Conservation (phyloP, 2,888 invertebrate species). For the Eupithecia subumbrata region DNA sequence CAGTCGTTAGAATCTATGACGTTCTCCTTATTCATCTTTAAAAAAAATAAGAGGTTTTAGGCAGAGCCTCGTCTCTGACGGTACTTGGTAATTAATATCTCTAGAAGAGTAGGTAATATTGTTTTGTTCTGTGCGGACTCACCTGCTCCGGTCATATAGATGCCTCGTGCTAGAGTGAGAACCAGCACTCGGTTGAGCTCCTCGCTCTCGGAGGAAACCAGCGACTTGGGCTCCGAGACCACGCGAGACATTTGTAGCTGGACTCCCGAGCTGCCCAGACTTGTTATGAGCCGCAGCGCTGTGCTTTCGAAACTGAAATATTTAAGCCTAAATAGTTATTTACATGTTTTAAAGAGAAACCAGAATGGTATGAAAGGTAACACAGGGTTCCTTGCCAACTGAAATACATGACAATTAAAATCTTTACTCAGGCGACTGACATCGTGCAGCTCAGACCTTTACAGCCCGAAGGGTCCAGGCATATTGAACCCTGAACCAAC, state of each 20-base stretch:
- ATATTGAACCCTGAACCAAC: too few species aligned
- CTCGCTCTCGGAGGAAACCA: conserved; percentile 97
- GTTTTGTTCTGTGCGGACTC: conserved; percentile 34
- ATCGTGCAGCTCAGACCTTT: too few species aligned
- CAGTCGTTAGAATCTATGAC: too few species aligned
- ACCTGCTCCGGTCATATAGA: conserved; percentile 95
- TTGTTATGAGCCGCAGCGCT: conserved; percentile 92
- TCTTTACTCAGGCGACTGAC: too few species aligned
- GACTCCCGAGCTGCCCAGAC: conserved; percentile 96
- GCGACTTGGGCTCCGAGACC: conserved; percentile 95
- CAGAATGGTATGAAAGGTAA: not conserved
- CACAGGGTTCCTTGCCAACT: too few species aligned
- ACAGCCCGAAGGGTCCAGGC: too few species aligned
- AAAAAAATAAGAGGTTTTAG: not conserved
- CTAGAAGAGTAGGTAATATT: not conserved
- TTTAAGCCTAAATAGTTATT: not conserved
- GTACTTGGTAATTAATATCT: not conserved
- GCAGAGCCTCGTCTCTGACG: not conserved
- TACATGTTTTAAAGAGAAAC: not conserved
- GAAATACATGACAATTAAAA: too few species aligned
- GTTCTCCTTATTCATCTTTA: too few species aligned
- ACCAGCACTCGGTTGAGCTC: conserved; percentile 97
- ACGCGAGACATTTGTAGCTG: conserved; percentile 96
- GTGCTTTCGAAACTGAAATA: conserved; percentile 92
- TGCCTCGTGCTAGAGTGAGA: conserved; percentile 95